These are phyloP conservation scores for Eleginops maclovinus DNA, from an alignment of 2,113 vertebrate species.

Conservation along the genomic window DNA sequence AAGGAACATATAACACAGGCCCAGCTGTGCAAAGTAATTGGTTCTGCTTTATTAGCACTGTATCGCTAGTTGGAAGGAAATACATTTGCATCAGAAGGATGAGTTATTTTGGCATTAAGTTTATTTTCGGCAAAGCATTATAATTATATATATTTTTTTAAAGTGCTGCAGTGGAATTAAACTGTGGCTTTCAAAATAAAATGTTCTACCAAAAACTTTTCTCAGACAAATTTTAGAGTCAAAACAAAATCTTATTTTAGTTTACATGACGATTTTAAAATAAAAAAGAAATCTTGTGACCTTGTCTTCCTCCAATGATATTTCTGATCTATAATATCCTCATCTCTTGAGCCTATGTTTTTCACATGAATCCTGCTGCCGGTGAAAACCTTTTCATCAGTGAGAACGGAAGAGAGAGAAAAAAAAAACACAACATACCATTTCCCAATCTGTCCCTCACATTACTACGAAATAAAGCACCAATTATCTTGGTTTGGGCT, in stretches of 20 bases:
- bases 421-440: background rate
- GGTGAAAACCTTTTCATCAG: background rate
- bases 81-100: constrained; percentile 31
- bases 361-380: background rate
- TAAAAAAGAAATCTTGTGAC: background rate
- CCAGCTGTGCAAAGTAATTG: constrained; percentile 81
- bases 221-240: background rate
- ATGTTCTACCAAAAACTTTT: background rate
- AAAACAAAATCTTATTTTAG: too few species aligned
- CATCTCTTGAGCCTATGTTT: background rate
- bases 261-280: background rate
- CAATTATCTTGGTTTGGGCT: constrained; percentile 35
- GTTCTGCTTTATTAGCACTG: constrained; percentile 68
- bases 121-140: background rate
- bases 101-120: constrained; percentile 28
- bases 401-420: constrained; percentile 15
- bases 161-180: background rate
- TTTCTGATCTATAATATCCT: background rate
- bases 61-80: constrained; percentile 55
- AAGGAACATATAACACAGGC: constrained; percentile 71
- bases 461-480: constrained; percentile 25
- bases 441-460: constrained; percentile 9
- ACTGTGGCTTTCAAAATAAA: background rate
- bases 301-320: background rate
- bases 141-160: background rate